Conservation (phyloP, 2,888 invertebrate genomes). For the Atherix ibis region DNA sequence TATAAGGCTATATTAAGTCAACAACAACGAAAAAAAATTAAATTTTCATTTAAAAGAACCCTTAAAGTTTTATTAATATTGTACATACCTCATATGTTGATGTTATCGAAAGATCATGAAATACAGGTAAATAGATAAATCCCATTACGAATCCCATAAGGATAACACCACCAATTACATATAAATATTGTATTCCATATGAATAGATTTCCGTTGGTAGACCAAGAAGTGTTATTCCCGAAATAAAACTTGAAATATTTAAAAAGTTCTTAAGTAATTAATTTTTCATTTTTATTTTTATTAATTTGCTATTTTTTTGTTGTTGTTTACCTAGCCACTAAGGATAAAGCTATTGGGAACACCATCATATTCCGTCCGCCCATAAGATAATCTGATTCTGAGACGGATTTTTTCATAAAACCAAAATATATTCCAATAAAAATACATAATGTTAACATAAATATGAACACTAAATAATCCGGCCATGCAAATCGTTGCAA, state of each 20-base stretch:
- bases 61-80: no score
- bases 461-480: slow-evolving; percentile 31
- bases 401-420: slow-evolving; percentile 42
- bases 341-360: slow-evolving; percentile 62
- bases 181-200: slow-evolving; percentile 63
- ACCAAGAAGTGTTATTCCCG: slow-evolving; percentile 62
- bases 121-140: slow-evolving; percentile 54
- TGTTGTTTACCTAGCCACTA: slow-evolving; percentile 54
- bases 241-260: slow-evolving; percentile 43
- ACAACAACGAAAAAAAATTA: no score
- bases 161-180: slow-evolving; percentile 44
- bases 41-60: no score
- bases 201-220: slow-evolving; percentile 69
- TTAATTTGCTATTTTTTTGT: no score
- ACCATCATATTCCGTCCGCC: slow-evolving; percentile 65
- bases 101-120: slow-evolving; percentile 55
- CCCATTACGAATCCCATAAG: slow-evolving; percentile 51
- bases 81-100: slow-evolving; percentile 65
- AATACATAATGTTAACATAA: slow-evolving; percentile 57
- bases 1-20: no score
- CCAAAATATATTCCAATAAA: slow-evolving; percentile 66
- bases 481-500: slow-evolving; percentile 29
- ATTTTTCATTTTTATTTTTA: slow-evolving; percentile 1
- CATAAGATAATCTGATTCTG: slow-evolving; percentile 61
- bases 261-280: neutral